These are phyloP conservation scores for Syngnathus typhle DNA, from an alignment of 2,113 vertebrate species.

Conservation along the genomic window DNA sequence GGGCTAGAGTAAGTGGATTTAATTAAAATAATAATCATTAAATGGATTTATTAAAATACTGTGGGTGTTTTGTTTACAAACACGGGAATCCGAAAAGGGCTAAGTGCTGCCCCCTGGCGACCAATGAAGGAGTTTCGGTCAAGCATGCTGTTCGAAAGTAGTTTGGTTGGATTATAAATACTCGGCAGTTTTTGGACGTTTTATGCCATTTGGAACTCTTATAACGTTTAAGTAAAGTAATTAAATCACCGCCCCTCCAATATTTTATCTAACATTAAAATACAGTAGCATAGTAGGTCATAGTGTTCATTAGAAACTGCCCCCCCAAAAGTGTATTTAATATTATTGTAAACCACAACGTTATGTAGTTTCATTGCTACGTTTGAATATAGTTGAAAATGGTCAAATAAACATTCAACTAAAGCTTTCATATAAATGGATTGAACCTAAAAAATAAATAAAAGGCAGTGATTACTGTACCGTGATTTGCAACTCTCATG, in stretches of 20 bases:
- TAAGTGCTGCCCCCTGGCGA: not conserved
- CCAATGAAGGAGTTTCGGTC: not conserved
- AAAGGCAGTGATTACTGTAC: too few species aligned
- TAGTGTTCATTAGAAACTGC: not conserved
- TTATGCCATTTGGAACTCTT: not conserved
- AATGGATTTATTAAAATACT: not conserved
- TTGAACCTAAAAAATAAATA: not conserved
- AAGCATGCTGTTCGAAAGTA: not conserved
- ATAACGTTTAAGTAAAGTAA: not conserved
- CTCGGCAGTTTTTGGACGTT: not conserved
- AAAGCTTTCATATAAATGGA: not conserved
- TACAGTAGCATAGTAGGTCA: not conserved
- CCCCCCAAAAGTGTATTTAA: not conserved
- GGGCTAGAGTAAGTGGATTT: not conserved
- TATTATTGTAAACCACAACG: not conserved
- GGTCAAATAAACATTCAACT: not conserved
- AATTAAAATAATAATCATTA: not conserved
- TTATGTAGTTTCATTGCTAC: not conserved
- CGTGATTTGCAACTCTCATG: too few species aligned
- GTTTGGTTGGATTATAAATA: not conserved
- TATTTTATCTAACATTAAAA: too few species aligned
- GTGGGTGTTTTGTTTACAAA: not conserved
- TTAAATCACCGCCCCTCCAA: too few species aligned
- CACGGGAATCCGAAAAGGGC: not conserved
- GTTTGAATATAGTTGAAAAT: not conserved